phyloP scores from a whole-genome alignment of 2,888 invertebrate genomes.

The Synanthedon andrenaeformis region DNA sequence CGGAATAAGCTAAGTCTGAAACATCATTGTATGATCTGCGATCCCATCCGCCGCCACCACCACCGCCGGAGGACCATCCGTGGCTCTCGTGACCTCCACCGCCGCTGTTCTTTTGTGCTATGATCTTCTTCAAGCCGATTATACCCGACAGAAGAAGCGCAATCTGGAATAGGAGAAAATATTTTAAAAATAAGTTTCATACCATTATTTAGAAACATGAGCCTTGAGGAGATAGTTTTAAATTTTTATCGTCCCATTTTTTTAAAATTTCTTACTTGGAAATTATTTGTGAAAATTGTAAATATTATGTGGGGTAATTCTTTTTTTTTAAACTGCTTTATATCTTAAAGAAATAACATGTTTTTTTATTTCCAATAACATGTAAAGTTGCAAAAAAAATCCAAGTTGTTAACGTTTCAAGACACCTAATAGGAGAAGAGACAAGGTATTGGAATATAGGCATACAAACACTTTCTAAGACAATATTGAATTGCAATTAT shows the following conservation, averaged over 20 bases:
- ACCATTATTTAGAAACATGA: background rate
- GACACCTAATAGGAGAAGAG: too few relatives aligned
- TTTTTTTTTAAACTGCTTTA: too few relatives aligned
- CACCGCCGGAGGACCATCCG: slow-evolving; percentile 64
- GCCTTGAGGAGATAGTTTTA: background rate
- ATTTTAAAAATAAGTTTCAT: background rate
- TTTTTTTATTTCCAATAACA: too few relatives aligned
- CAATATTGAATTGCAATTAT: background rate
- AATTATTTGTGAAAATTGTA: too few relatives aligned
- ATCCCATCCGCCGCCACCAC: slow-evolving; percentile 75
- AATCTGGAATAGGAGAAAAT: slow-evolving; percentile 70
- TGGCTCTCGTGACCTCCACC: slow-evolving; percentile 63
- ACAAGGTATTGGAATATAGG: too few relatives aligned
- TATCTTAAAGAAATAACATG: too few relatives aligned
- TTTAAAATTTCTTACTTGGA: background rate
- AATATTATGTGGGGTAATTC: too few relatives aligned
- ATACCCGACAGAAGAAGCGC: slow-evolving; percentile 84
- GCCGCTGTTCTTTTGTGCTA: slow-evolving; percentile 75
- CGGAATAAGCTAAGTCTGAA: slow-evolving; percentile 77
- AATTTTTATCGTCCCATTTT: background rate
- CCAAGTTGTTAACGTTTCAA: too few relatives aligned
- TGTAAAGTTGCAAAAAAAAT: too few relatives aligned
- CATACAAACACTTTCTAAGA: too few relatives aligned
- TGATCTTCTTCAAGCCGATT: slow-evolving; percentile 84
- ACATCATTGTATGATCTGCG: slow-evolving; percentile 71